Evolutionary conservation across 2,113 vertebrate species (phyloP), one percentile per base, ranked within the genome.

Genomic region (Microtus montanus): DNA sequence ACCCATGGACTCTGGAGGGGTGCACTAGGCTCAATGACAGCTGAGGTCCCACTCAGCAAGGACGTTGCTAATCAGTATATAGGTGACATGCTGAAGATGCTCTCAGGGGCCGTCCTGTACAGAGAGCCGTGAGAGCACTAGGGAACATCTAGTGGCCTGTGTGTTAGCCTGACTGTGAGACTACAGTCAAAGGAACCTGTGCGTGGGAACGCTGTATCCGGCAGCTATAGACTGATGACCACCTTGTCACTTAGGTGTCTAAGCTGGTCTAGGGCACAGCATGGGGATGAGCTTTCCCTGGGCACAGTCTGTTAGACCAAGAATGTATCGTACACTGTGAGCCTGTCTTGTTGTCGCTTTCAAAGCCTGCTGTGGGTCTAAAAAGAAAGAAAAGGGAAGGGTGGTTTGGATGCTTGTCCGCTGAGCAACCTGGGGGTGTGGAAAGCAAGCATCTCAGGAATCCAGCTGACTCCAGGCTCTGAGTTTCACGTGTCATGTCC

Each of bases 1-100:
- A 12, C 24, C 66, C 0, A 0, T 22, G 24, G 33, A 6, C 22
- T 73, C 83, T 64, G 74, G 47, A 35, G 24, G 63, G 17, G 0
- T 54, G 14, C 38, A 13, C 4, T 28, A 89, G 54, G 35, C 26
- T 0, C 2, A 2, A 0, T 5, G 64, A 49, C 49, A 91, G 86
- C 75, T 20, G 7, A 61, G 4, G 1, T 30, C 54, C 20, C 54
- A 35, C 64, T 63, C 7, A 0, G 63, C 75, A 77, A 77, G 77
- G 77, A 30, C 0, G 0, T 77, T 44, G 47, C 77, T 44, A n/a
- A 20, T 15, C 28, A 38, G 68, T 33, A 20, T 2, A 2, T 2
- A n/a, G 88, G 63, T 26, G 0, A 4, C 44, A 49, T 77, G 47
- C 38, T 22, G 14, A 30, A 47, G 71, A 79, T 22, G 2, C 49